Percentiles rank a stretch among this genome's conserved stretches.
Evolutionary conservation across 2,888 invertebrate genomes (phyloP).

Genomic region (Rhagonycha fulva): DNA sequence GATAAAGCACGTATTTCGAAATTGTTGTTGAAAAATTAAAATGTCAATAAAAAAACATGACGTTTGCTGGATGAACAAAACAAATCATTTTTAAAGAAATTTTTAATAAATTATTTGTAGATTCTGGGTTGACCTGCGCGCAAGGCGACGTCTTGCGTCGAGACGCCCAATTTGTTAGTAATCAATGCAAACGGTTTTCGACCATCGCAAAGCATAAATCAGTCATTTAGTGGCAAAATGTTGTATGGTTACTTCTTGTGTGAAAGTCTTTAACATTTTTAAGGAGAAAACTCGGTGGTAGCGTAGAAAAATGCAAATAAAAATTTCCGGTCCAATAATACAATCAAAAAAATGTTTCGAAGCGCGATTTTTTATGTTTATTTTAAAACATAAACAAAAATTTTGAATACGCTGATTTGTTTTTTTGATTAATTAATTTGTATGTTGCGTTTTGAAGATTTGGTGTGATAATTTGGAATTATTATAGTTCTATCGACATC

Average conservation of each 20-base stretch:
- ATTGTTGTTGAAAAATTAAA: not conserved
- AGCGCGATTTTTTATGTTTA: not conserved
- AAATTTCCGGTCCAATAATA: not conserved
- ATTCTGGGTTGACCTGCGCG: constrained; percentile 19
- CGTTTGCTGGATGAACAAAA: not conserved
- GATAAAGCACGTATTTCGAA: not conserved
- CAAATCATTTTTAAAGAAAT: not conserved
- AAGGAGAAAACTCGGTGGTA: not conserved
- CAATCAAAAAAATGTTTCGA: not conserved
- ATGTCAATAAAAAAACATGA: not conserved
- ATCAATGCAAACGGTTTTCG: constrained; percentile 24
- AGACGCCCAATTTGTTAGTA: constrained; percentile 13
- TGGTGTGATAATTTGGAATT: not conserved
- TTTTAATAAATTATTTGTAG: not conserved
- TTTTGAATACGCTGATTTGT: not conserved
- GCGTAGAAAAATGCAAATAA: not conserved
- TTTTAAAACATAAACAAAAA: not conserved
- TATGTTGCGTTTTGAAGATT: not conserved
- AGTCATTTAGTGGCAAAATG: not conserved
- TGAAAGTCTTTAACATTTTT: not conserved
- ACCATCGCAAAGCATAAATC: not conserved
- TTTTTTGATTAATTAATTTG: not conserved
- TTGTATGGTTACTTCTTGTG: not conserved
- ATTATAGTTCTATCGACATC: constrained; percentile 4
- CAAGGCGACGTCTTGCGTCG: constrained; percentile 26